Percentiles rank a stretch among this genome's conserved stretches.
phyloP scores from a whole-genome alignment of 2,888 invertebrate genomes.

The Drosophila paramelanica region DNA sequence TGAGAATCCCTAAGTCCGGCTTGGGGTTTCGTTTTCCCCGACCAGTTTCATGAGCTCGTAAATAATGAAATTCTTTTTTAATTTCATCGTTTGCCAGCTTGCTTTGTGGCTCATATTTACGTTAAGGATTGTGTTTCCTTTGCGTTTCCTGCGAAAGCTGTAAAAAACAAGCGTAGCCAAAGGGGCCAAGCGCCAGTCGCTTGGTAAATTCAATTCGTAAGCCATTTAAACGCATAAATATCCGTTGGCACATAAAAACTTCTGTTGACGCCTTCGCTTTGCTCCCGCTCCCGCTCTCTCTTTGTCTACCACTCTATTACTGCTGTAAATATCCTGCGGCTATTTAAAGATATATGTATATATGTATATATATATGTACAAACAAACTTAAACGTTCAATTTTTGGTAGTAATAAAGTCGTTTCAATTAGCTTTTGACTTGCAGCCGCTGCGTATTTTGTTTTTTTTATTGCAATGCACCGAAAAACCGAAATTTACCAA shows the following conservation, averaged over 20 bases:
- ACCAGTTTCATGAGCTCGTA: constrained; percentile 77
- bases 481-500: constrained; percentile 4
- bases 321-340: constrained; percentile 50
- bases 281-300: background rate
- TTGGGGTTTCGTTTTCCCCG: constrained; percentile 55
- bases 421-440: constrained; percentile 70
- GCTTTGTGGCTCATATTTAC: constrained; percentile 43
- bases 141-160: constrained; percentile 76
- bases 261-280: constrained; percentile 69
- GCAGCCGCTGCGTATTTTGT: constrained; percentile 23
- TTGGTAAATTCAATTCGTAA: constrained; percentile 58
- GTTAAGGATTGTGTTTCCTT: constrained; percentile 67
- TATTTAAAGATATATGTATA: background rate
- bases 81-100: constrained; percentile 24
- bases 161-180: constrained; percentile 56
- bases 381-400: constrained; percentile 27
- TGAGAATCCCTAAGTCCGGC: constrained; percentile 15
- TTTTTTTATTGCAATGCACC: constrained; percentile 32
- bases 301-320: background rate
- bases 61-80: constrained; percentile 64
- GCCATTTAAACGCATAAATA: constrained; percentile 46
- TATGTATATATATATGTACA: background rate
- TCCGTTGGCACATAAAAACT: constrained; percentile 75
- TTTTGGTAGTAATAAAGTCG: constrained; percentile 74
- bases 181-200: constrained; percentile 26